These are phyloP conservation scores for Scatophagus argus DNA, from an alignment of 2,113 vertebrate species.

Conservation along the genomic window DNA sequence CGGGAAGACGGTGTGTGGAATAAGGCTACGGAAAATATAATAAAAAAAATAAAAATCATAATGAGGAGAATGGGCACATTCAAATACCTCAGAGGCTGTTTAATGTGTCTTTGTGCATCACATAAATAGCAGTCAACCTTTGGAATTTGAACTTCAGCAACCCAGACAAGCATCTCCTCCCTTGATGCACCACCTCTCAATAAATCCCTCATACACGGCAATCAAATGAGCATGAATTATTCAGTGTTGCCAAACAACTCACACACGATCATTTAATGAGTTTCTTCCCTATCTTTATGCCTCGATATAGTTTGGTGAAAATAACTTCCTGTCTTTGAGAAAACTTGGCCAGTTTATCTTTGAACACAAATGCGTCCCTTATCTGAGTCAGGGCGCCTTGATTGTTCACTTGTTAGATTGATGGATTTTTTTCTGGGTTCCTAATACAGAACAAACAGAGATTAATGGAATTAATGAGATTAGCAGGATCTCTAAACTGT, in stretches of 20 bases:
- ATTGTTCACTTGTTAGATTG: constrained; percentile 25
- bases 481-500: constrained; percentile 38
- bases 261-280: constrained; percentile 77
- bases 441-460: constrained; percentile 61
- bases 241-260: constrained; percentile 72
- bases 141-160: constrained; percentile 56
- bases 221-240: constrained; percentile 78
- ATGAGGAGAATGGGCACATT: constrained; percentile 33
- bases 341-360: constrained; percentile 53
- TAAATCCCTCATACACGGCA: constrained; percentile 64
- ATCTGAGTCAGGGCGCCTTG: constrained; percentile 8
- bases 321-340: constrained; percentile 30
- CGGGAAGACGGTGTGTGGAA: constrained; percentile 10
- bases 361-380: constrained; percentile 50
- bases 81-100: constrained; percentile 17
- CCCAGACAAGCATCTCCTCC: constrained; percentile 58
- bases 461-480: constrained; percentile 65
- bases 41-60: constrained; percentile 4
- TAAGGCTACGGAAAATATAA: not conserved
- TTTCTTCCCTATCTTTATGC: constrained; percentile 56
- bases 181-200: constrained; percentile 59
- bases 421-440: constrained; percentile 35
- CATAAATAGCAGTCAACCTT: constrained; percentile 26
- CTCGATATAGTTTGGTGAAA: constrained; percentile 45
- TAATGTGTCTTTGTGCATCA: constrained; percentile 26